Base-by-base conservation (phyloP, 2,797 vertebrate species). In the Sebastes steindachneri region DNA sequence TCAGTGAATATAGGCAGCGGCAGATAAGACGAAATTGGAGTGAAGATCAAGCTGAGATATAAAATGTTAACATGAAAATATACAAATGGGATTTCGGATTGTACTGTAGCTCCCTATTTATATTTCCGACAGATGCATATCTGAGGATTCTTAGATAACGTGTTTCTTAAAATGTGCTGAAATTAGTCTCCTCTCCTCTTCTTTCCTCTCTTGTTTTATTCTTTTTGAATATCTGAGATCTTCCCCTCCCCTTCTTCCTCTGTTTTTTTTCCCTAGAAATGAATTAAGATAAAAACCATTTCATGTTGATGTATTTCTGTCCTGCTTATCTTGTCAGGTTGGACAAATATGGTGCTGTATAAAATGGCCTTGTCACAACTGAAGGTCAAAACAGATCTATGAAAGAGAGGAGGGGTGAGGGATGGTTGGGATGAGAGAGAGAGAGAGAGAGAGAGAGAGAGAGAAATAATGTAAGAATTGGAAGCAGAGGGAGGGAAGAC, bases 331-430 rank as follows among this genome's bases (percentile, higher is more conserved):
- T 88, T 86, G 90, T 87, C 87, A 89, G 79, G 66, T 68, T 80
- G 81, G 87, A 94, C 90, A 93, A 92, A 95, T 92, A 90, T 89
- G 80, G 72, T 4, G 62, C 58, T 62, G 73, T 88, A 85, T 85
- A 77, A 86, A 94, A 92, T 71, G 80, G 88, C 83, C 90, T 86
- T 87, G 88, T 86, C 73, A 53, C 48, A 58, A 72, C 75, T 94
- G 92, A 95, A 95, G 94, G 93, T 95, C 93, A 94, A 75, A 90
- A 74, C 58, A 73, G 68, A 93, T 91, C 80, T 83, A 84, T 84
- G 83, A 79, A 76, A 25, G 62, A 54, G 55, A 75, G 60, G 58
- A 72, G 53, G 28, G 41, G 6, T 1, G 5, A 23, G 71, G 62
- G 63, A 73, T 19, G 82, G 65, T 41, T 82, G 74, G 6, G 48